A percentile compares a stretch with the other conserved stretches of the same genome.
Conservation (phyloP, 1,140 invertebrate species). For the Hylyphantes graminicola region DNA sequence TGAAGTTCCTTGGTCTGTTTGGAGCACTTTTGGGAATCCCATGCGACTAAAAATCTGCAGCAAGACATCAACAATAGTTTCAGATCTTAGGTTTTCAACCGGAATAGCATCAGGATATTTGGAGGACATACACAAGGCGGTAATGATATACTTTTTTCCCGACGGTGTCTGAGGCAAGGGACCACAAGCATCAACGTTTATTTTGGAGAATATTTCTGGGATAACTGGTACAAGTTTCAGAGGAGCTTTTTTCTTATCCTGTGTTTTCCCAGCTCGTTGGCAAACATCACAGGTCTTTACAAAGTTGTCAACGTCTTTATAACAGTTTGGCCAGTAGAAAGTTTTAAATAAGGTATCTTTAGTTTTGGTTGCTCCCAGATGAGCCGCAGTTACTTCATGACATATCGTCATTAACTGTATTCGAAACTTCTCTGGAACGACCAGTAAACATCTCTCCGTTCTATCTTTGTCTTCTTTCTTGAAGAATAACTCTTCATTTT, state of each 20-base stretch:
- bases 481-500: neutral
- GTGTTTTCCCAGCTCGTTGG: neutral
- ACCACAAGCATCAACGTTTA: constrained; percentile 20
- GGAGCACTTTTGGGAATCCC: neutral
- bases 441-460: neutral
- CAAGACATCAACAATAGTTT: neutral
- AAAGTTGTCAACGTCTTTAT: constrained; percentile 3
- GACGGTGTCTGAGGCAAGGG: neutral
- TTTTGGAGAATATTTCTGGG: constrained; percentile 13
- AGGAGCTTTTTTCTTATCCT: neutral
- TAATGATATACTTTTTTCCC: constrained; percentile 12
- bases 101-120: constrained; percentile 11
- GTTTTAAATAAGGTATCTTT: constrained; percentile 1
- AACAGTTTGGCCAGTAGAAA: constrained; percentile 12
- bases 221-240: constrained; percentile 4
- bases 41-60: neutral
- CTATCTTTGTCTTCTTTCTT: neutral
- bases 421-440: constrained; percentile 10
- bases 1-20: neutral
- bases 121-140: neutral
- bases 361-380: neutral
- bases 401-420: neutral
- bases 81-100: neutral
- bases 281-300: constrained; percentile 5
- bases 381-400: neutral